phyloP scores from a whole-genome alignment of 92 coral and sea anemone species.

The Porites lobata region DNA sequence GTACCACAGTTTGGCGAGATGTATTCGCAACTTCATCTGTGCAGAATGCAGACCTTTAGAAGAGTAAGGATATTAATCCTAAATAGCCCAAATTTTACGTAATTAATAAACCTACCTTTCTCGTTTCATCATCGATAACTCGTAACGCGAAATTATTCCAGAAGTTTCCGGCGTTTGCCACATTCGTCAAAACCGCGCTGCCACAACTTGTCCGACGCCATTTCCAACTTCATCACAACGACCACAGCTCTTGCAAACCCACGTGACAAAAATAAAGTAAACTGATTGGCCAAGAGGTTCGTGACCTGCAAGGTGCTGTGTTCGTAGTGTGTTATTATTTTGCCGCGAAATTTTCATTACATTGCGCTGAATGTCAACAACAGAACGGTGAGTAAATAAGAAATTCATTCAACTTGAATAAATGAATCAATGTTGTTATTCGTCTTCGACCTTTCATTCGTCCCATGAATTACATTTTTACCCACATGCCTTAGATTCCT shows the following conservation, averaged over 20 bases:
- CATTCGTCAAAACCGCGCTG: neutral
- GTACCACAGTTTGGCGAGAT: neutral
- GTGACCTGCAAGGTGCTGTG: conserved; percentile 22
- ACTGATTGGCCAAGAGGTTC: conserved; percentile 29
- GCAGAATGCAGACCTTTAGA: conserved; percentile 24
- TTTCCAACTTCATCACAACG: conserved; percentile 26
- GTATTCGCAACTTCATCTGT: conserved; percentile 3
- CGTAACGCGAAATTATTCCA: conserved; percentile 1
- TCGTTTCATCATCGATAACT: conserved; percentile 6
- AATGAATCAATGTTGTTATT: neutral
- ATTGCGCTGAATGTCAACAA: conserved; percentile 1
- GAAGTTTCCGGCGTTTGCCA: neutral
- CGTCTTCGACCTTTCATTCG: neutral
- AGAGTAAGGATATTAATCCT: neutral
- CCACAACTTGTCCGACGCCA: conserved; percentile 28
- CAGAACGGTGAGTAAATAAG: neutral
- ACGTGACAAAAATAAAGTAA: conserved; percentile 28
- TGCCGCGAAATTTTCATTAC: conserved; percentile 33
- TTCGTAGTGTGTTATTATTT: conserved; percentile 16
- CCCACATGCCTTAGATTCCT: conserved; percentile 8
- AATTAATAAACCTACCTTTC: conserved; percentile 28
- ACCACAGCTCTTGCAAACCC: conserved; percentile 25
- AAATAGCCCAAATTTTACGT: neutral
- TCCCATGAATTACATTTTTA: conserved; percentile 7
- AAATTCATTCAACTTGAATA: neutral